Percentiles rank a stretch among this genome's conserved stretches.
Evolutionary conservation across 2,888 invertebrate genomes (phyloP).

Genomic region (Pediacus dermestoides): DNA sequence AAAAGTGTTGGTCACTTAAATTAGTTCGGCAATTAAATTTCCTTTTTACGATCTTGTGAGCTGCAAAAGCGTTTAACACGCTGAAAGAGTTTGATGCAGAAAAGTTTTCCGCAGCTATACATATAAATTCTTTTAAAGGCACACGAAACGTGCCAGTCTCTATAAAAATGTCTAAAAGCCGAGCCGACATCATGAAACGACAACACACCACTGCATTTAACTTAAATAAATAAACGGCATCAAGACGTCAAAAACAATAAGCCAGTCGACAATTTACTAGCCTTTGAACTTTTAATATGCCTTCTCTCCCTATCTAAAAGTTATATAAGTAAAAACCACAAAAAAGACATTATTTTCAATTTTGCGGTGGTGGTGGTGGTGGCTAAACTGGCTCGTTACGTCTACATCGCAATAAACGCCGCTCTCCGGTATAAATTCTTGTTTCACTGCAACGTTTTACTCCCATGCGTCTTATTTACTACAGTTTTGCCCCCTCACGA

Average conservation of each 20-base stretch:
- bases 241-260: slow-evolving; percentile 39
- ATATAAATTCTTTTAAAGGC: slow-evolving; percentile 34
- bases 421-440: slow-evolving; percentile 38
- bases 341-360: slow-evolving; percentile 44
- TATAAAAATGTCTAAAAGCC: slow-evolving; percentile 18
- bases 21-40: too few relatives aligned
- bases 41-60: too few relatives aligned
- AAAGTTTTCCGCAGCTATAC: slow-evolving; percentile 27
- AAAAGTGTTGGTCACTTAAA: too few relatives aligned
- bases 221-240: slow-evolving; percentile 39
- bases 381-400: too few relatives aligned
- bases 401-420: slow-evolving; percentile 40
- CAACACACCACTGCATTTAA: too few relatives aligned
- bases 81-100: too few relatives aligned
- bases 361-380: slow-evolving; percentile 39
- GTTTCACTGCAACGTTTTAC: slow-evolving; percentile 23
- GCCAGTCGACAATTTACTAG: slow-evolving; percentile 34
- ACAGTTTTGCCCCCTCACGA: slow-evolving; percentile 17
- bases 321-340: too few relatives aligned
- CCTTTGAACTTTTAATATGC: too few relatives aligned
- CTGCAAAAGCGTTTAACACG: too few relatives aligned
- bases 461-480: slow-evolving; percentile 26
- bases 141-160: too few relatives aligned
- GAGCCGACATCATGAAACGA: slow-evolving; percentile 22
- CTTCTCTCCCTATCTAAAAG: too few relatives aligned